phyloP scores from a whole-genome alignment of 2,113 vertebrate species.

The Zapornia atra region DNA sequence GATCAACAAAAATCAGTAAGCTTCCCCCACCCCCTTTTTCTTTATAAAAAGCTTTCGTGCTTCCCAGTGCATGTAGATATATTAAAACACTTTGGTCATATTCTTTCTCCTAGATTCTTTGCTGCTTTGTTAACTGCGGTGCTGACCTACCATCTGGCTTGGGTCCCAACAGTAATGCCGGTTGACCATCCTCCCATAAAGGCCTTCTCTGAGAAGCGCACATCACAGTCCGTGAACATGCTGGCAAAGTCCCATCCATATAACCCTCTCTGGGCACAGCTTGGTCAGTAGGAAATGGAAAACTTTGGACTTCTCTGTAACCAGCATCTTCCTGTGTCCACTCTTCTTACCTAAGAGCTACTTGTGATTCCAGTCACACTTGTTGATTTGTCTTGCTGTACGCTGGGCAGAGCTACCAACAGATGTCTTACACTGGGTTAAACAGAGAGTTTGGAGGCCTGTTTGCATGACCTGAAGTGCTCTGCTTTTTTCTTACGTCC shows the following conservation, averaged over 20 bases:
- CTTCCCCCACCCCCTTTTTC: not conserved
- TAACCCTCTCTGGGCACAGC: constrained; percentile 90
- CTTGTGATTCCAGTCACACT: not conserved
- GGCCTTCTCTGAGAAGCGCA: constrained; percentile 83
- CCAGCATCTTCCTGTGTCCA: not conserved
- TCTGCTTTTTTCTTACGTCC: not conserved
- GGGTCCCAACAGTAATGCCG: constrained; percentile 91
- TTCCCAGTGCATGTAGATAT: not conserved
- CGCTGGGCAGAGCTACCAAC: not conserved
- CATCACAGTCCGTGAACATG: constrained; percentile 82
- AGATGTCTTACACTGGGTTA: not conserved
- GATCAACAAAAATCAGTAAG: constrained; percentile 88
- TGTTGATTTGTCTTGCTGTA: not conserved
- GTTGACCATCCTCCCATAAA: constrained; percentile 83
- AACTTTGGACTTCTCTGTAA: not conserved
- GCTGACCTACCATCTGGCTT: constrained; percentile 87
- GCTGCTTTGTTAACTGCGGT: constrained; percentile 87
- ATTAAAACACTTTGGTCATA: not conserved
- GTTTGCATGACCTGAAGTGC: not conserved
- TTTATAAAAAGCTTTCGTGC: not conserved
- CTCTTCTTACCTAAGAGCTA: not conserved
- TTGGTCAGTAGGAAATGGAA: constrained; percentile 77
- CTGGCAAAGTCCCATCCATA: constrained; percentile 88
- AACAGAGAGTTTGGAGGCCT: not conserved
- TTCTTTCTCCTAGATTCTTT: constrained; percentile 78